Evolutionary conservation across 37 sponge, comb jelly and placozoan species (phyloP).

Genomic region (Spongia lamella): DNA sequence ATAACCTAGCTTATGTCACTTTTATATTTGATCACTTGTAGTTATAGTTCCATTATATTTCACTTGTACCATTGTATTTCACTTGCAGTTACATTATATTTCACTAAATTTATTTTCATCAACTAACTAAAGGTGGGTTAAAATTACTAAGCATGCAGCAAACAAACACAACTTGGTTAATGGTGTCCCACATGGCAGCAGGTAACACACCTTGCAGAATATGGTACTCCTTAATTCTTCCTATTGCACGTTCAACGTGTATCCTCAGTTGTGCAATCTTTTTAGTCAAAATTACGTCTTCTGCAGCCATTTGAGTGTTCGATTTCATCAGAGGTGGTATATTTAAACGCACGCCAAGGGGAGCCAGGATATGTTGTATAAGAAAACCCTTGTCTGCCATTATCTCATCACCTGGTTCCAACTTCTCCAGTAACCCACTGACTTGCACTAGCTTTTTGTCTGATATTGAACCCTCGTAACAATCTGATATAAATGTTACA

Average conservation of each 20-base stretch:
- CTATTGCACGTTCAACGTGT: conserved; percentile 21
- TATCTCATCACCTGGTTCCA: conserved; percentile 2
- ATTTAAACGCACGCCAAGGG: conserved; percentile 28
- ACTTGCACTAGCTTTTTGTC: background rate
- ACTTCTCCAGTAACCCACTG: no score
- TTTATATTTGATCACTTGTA: no score
- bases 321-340: conserved; percentile 11
- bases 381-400: conserved; percentile 16
- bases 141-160: conserved; percentile 13
- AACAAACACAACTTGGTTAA: conserved; percentile 27
- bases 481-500: background rate
- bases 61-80: no score
- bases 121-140: conserved; percentile 3
- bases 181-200: conserved; percentile 9
- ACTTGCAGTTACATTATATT: no score
- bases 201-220: conserved; percentile 12
- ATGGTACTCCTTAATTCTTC: conserved; percentile 2
- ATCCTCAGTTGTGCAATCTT: conserved; percentile 28
- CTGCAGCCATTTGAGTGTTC: conserved; percentile 16
- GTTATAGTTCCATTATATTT: no score
- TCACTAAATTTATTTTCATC: no score
- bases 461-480: background rate
- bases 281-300: conserved; percentile 15
- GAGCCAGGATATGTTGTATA: conserved; percentile 23
- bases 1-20: no score